Evolutionary conservation across 2,888 invertebrate species (phyloP).

Genomic region (Odontothrips loti): DNA sequence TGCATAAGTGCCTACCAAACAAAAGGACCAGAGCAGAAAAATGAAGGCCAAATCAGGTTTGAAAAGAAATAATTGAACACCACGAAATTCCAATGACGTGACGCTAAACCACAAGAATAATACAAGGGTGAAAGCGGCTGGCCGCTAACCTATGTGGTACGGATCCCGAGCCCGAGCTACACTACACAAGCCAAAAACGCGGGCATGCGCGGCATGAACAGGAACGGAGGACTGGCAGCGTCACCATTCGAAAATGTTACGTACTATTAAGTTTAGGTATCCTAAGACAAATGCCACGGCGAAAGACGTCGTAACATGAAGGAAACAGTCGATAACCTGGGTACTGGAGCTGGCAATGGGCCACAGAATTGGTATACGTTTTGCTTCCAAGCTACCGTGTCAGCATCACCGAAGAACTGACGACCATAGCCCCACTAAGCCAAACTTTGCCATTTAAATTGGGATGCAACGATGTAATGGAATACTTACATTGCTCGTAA

Average conservation of each 20-base stretch:
- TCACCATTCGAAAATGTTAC: too few relatives aligned
- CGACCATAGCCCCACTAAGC: neutral
- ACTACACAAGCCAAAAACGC: neutral
- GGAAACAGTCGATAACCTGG: too few relatives aligned
- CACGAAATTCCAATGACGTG: too few relatives aligned
- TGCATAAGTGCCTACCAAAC: neutral
- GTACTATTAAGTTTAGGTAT: too few relatives aligned
- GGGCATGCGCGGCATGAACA: conserved; percentile 3
- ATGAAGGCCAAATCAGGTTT: neutral
- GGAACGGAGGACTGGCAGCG: conserved; percentile 13
- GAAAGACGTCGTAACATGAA: too few relatives aligned
- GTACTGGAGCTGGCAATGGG: too few relatives aligned
- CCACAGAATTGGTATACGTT: too few relatives aligned
- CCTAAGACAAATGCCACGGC: too few relatives aligned
- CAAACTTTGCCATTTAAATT: neutral
- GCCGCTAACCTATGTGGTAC: neutral
- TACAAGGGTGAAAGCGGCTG: neutral
- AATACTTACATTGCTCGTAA: neutral
- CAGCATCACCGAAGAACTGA: neutral
- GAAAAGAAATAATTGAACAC: neutral
- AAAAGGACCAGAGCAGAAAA: neutral
- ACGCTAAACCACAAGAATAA: neutral
- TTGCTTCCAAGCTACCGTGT: too few relatives aligned
- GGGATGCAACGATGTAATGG: neutral
- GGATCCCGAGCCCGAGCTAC: neutral